Evolutionary conservation across 2,888 invertebrate species (phyloP).

Genomic region (Sesia apiformis): DNA sequence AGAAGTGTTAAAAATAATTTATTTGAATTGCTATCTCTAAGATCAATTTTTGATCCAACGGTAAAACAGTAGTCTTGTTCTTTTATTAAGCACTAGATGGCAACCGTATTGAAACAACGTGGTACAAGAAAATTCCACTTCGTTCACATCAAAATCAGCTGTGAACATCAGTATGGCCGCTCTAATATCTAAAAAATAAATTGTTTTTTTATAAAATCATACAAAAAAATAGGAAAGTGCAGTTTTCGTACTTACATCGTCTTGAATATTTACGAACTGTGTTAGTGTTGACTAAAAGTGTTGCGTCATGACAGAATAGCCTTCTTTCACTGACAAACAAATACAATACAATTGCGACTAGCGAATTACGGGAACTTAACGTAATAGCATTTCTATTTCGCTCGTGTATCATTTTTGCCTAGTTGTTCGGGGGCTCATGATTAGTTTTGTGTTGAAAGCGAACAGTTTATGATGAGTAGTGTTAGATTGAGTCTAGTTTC

Average conservation of each 20-base stretch:
- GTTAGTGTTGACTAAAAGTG: conserved; percentile 66
- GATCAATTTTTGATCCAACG: background rate
- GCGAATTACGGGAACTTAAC: conserved; percentile 28
- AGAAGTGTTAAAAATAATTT: no score
- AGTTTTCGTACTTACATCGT: conserved; percentile 57
- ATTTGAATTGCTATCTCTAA: background rate
- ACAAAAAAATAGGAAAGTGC: conserved; percentile 59
- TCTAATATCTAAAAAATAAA: conserved; percentile 57
- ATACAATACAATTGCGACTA: conserved; percentile 65
- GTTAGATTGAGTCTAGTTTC: conserved; percentile 65
- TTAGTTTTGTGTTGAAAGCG: conserved; percentile 40
- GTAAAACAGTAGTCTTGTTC: background rate
- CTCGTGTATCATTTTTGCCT: conserved; percentile 35
- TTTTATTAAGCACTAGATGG: background rate
- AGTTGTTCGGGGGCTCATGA: conserved; percentile 48
- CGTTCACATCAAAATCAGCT: conserved; percentile 74
- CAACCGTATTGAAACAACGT: background rate
- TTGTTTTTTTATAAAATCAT: conserved; percentile 51
- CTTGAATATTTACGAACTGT: conserved; percentile 38
- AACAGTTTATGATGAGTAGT: conserved; percentile 61
- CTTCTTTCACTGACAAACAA: conserved; percentile 70
- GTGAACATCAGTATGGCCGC: conserved; percentile 74
- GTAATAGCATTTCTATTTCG: conserved; percentile 42
- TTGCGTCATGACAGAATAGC: conserved; percentile 72
- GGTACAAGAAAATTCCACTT: conserved; percentile 17